Base-by-base conservation (phyloP, 1,140 invertebrate species). In the Tribolium castaneum region DNA sequence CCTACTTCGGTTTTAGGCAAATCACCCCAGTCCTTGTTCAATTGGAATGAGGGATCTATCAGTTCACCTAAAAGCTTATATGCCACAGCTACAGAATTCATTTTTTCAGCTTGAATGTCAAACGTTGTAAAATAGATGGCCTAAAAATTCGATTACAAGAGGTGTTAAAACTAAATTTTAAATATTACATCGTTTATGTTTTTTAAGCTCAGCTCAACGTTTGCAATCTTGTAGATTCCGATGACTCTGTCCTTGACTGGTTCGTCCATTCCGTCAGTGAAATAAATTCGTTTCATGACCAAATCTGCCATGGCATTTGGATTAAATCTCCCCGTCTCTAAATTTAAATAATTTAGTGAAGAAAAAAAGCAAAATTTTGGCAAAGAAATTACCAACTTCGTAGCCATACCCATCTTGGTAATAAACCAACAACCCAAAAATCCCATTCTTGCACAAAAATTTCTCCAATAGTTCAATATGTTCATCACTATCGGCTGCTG, bases 401-500 rank as follows among this genome's bases (percentile, higher is more conserved):
- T 88, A 89, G 3, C 86, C 84, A 16, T 83, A 83, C 81, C 89
- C 88, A 13, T 87, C 75, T 74, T 90, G 89, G 82, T 89, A 89
- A 80, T 87, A 87, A 74, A 92, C 87, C 59, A 91, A 83, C 10
- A 91, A 82, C 1, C 87, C 87, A 78, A 83, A 83, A 56, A 83
- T 83, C 1, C 90, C 90, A 14, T 84, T 86, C 74, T 88, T 86
- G 1, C 84, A 80, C 13, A 90, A 87, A 54, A 92, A 88, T 70
- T 80, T 88, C 45, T 89, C 89, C 35, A 94, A 84, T 35, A 89
- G 83, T 22, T 91, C 86, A 2, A 93, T 86, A 82, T 92, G 90
- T 73, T 88, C 82, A 49, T 90, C 89, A 54, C 88, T 89, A 84
- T 94, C 93, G 25, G 89, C 87, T 9, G 93, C 88, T 34, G 92